phyloP scores from a whole-genome alignment of 2,797 vertebrate genomes.

The Triplophysa yarkandensis region DNA sequence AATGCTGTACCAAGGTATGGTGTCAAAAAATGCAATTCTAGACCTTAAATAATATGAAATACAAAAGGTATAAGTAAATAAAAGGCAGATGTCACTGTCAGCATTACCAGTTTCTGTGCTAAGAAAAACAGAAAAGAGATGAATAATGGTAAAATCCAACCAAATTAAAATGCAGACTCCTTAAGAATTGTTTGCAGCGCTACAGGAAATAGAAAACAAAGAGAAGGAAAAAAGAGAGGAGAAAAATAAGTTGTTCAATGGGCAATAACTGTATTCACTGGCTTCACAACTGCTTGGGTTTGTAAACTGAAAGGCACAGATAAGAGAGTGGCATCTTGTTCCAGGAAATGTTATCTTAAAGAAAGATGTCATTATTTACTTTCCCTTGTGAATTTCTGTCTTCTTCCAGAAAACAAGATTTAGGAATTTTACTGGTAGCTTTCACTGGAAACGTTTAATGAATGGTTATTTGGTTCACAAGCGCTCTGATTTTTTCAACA shows the following conservation, averaged over 20 bases:
- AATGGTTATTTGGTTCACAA: background rate
- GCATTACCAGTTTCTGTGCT: background rate
- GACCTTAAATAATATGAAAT: constrained; percentile 56
- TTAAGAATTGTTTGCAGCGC: background rate
- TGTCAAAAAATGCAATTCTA: constrained; percentile 67
- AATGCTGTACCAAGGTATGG: constrained; percentile 15
- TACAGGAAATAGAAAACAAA: background rate
- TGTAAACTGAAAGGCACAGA: constrained; percentile 36
- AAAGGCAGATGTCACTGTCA: background rate
- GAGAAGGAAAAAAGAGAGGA: background rate
- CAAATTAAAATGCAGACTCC: background rate
- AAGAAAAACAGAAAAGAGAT: constrained; percentile 39
- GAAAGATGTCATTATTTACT: constrained; percentile 53
- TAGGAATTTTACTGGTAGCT: background rate
- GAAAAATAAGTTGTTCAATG: constrained; percentile 32
- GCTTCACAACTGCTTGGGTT: constrained; percentile 37
- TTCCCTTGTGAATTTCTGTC: constrained; percentile 9
- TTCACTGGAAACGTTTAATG: too few relatives aligned
- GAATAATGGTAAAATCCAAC: constrained; percentile 39
- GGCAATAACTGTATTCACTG: constrained; percentile 37
- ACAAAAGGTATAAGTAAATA: constrained; percentile 14
- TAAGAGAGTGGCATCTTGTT: constrained; percentile 51
- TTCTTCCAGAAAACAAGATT: background rate
- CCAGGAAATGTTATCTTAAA: constrained; percentile 60
- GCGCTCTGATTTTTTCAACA: background rate